Evolutionary conservation across 2,888 invertebrate genomes (phyloP), one percentile per base, ranked within the genome.

Genomic region (Xanthia togata): DNA sequence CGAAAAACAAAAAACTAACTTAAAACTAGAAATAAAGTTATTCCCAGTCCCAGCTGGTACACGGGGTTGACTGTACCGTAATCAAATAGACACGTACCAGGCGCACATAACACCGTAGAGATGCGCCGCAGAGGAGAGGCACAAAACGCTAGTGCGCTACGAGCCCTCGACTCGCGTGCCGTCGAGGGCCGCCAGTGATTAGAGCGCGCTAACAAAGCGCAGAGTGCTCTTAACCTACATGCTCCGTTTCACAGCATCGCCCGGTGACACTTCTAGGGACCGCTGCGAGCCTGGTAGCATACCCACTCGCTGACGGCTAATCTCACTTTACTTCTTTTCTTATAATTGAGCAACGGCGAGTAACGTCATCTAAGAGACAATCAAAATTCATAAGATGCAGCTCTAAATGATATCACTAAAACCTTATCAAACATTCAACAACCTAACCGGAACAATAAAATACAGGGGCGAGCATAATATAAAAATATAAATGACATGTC

Each of bases 181-280:
- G 94, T 94, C 89, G 92, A 96, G 96, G 91, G 91, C 93, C 93
- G 94, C 93, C 94, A 95, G 96, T 96, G 96, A 96, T 96, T 96
- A 96, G 95, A 94, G 96, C 95, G 93, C 95, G 95, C 96, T 96
- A 96, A 96, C 96, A 96, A 96, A 96, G 96, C 93, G 93, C 92
- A 77, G 82, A 96, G 96, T 89, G 92, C 95, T 85, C 96, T 96
- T 96, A 96, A 96, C 96, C 96, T 95, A 96, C 93, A 96, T 96
- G 95, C 96, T 96, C 95, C 95, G 96, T 95, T 95, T 95, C 96
- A 94, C 94, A 93, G 93, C 93, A 91, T 89, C 92, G 90, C 91
- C 91, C 91, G 90, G 92, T 92, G 93, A 93, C 95, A 94, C 95
- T 94, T 91, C 93, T 93, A 89, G 88, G 90, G 81, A 88, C 93